Percentiles rank a stretch among this genome's conserved stretches.
Evolutionary conservation across 2,113 vertebrate genomes (phyloP).

Genomic region (Callipepla californica): DNA sequence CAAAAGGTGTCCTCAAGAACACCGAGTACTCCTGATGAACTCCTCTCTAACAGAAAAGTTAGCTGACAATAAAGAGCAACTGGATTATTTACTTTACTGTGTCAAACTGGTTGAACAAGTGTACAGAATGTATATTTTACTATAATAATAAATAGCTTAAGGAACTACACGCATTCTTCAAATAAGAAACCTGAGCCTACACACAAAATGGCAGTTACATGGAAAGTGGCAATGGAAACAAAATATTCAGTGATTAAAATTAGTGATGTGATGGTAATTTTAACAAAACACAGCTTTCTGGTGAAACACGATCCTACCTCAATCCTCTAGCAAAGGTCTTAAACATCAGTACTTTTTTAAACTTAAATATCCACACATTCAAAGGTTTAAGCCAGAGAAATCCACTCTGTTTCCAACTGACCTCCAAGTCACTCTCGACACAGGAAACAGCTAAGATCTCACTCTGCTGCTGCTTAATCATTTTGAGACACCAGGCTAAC

Average conservation of each 20-base stretch:
- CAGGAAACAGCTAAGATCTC: not conserved
- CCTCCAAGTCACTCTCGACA: not conserved
- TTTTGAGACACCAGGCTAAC: not conserved
- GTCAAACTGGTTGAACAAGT: not conserved
- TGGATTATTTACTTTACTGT: not conserved
- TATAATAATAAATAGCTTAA: not conserved
- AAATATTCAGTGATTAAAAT: not conserved
- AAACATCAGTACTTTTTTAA: not conserved
- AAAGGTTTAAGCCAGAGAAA: not conserved
- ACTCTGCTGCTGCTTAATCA: not conserved
- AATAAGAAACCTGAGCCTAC: not conserved
- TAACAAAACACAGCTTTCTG: not conserved
- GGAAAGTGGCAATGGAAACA: not conserved
- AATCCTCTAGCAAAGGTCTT: not conserved
- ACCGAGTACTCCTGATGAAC: not conserved
- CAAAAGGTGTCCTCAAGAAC: not conserved
- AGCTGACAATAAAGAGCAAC: not conserved
- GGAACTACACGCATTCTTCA: not conserved
- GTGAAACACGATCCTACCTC: not conserved
- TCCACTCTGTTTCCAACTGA: not conserved
- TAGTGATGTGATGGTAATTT: not conserved
- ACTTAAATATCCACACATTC: not conserved
- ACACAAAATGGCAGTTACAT: not conserved
- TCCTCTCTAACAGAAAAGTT: not conserved
- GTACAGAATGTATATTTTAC: not conserved